A percentile compares a stretch with the other conserved stretches of the same genome.
Conservation (phyloP, 2,113 vertebrate genomes). For the Serinus canaria region DNA sequence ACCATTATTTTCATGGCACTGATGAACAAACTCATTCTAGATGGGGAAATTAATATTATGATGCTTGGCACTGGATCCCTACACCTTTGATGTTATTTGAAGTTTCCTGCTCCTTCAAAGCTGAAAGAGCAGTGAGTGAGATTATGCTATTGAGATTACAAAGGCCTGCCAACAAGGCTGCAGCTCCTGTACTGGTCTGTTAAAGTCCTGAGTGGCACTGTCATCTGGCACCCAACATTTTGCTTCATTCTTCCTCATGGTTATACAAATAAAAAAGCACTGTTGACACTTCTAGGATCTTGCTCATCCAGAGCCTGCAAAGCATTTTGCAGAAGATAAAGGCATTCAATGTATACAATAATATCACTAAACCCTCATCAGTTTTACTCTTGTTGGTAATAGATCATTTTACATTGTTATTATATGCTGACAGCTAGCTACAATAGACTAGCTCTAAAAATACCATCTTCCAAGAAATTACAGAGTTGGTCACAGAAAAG, state of each 20-base stretch:
- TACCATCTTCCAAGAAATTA: background rate
- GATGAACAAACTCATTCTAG: background rate
- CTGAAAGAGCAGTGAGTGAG: background rate
- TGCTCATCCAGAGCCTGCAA: background rate
- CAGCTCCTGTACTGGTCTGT: background rate
- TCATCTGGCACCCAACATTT: background rate
- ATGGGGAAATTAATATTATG: slow-evolving; percentile 14
- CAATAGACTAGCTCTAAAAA: background rate
- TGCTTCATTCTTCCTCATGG: background rate
- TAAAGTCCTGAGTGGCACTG: background rate
- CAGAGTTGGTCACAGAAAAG: background rate
- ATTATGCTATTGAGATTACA: background rate
- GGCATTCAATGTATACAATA: background rate
- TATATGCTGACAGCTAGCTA: background rate
- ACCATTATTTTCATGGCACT: background rate
- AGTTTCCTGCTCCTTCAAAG: slow-evolving; percentile 1
- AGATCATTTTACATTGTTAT: background rate
- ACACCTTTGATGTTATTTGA: slow-evolving; percentile 26
- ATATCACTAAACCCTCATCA: background rate
- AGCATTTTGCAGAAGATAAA: background rate
- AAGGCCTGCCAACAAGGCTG: background rate
- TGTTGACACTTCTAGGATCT: background rate
- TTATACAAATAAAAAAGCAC: background rate
- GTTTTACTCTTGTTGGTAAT: background rate
- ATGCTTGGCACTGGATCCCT: background rate